Base-by-base conservation (phyloP, 2,113 vertebrate species). In the Scopus umbretta region DNA sequence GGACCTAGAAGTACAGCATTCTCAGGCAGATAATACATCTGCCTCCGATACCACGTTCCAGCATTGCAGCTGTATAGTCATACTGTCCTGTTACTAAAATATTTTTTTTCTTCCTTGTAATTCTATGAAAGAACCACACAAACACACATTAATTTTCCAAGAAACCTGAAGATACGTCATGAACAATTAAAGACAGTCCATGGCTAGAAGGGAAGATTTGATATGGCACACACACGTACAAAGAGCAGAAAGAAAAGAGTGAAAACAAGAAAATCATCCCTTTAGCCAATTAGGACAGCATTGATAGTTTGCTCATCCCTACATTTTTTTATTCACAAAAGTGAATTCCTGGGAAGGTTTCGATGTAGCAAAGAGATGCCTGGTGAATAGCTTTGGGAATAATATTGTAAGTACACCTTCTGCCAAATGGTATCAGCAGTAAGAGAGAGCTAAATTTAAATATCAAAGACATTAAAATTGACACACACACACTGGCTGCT, bases 401-500 rank as follows among this genome's bases (percentile, higher is more conserved):
- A 90, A 59, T 74, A 80, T 43, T 82, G 9, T 86, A 86, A 94
- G 86, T 59, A 74, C 26, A 89, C 50, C 78, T 94, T 85, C 88
- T 96, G 92, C 86, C 90, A 96, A 95, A 67, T 92, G 59, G 18
- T 80, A 92, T 84, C 92, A 74, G 86, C 67, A 83, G 52, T 47
- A 91, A 94, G 61, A 80, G 63, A 34, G 71, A 63, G 72, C 82
- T 96, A 92, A 88, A 94, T 96, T 95, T 96, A 93, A 94, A 94
- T 96, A 96, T 94, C 90, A 94, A 93, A 96, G 95, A 53, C 80
- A 93, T 96, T 94, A 86, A 95, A 96, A 93, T 92, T 96, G 86
- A 95, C 78, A 95, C 65, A 82, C 65, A 82, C 71, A 92, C 59
- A 6, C 72, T 94, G 90, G 92, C 96, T 95, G 84, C 87, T 56